These are phyloP conservation scores for Scaptomyza cyrtandrae DNA, from an alignment of 2,888 invertebrate genomes.

Conservation along the genomic window DNA sequence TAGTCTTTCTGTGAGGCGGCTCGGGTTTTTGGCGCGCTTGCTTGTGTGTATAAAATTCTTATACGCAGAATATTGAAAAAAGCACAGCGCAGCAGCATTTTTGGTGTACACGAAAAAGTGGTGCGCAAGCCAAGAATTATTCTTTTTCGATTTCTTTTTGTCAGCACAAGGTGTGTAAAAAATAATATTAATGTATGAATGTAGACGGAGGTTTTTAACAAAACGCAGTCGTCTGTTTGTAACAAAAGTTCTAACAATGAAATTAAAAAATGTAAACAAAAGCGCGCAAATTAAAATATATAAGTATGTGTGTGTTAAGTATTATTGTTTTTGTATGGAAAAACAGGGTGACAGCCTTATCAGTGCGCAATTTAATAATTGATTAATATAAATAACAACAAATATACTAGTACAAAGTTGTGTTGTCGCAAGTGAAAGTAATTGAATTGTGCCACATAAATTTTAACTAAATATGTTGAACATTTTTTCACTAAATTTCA, in stretches of 20 bases:
- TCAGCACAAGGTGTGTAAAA: conserved; percentile 50
- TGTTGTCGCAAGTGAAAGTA: conserved; percentile 39
- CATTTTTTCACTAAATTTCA: conserved; percentile 17
- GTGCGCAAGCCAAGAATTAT: conserved; percentile 39
- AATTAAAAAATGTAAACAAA: conserved; percentile 43
- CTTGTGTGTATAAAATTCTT: conserved; percentile 3
- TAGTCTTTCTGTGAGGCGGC: conserved; percentile 36
- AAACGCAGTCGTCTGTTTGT: neutral
- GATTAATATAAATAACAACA: conserved; percentile 23
- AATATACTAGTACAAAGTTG: conserved; percentile 9
- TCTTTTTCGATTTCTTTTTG: conserved; percentile 7
- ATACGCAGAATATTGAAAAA: conserved; percentile 49
- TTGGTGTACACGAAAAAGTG: conserved; percentile 55
- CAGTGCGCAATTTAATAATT: conserved; percentile 44
- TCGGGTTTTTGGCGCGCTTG: neutral
- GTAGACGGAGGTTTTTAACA: neutral
- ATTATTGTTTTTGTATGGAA: conserved; percentile 1
- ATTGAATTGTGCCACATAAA: conserved; percentile 36
- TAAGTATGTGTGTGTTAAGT: neutral
- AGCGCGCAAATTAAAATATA: conserved; percentile 25
- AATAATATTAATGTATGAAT: conserved; percentile 26
- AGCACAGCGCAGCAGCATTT: conserved; percentile 43
- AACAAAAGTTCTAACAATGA: conserved; percentile 3
- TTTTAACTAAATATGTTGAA: conserved; percentile 7
- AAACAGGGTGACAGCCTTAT: conserved; percentile 28